A percentile compares a stretch with the other conserved stretches of the same genome.
These are phyloP conservation scores for Tursiops truncatus DNA, from an alignment of 2,113 vertebrate species.

Conservation along the genomic window DNA sequence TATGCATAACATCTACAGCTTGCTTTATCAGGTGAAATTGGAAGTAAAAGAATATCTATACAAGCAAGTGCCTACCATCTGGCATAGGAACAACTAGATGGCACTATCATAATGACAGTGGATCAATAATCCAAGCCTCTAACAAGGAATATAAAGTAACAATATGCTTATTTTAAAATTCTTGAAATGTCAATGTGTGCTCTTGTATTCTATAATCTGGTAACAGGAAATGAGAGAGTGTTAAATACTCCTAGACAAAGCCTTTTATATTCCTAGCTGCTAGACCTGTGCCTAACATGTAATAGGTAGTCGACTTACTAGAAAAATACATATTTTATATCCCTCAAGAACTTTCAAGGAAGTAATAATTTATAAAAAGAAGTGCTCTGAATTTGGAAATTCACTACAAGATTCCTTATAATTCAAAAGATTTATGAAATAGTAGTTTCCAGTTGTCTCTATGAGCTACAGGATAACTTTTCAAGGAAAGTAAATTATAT, in stretches of 20 bases:
- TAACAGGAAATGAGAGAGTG: neutral
- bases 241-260: neutral
- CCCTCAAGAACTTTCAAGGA: neutral
- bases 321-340: neutral
- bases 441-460: neutral
- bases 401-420: neutral
- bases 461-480: neutral
- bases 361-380: neutral
- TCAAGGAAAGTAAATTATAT: neutral
- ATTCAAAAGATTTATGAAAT: neutral
- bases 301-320: neutral
- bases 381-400: slow-evolving; percentile 22
- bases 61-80: neutral
- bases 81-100: neutral
- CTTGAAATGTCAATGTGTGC: neutral
- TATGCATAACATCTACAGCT: neutral
- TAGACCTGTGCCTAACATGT: neutral
- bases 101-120: neutral
- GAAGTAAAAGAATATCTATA: neutral
- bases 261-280: neutral
- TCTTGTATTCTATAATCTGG: neutral
- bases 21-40: neutral
- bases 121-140: neutral
- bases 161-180: neutral
- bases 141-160: neutral